Percentiles rank a stretch among this genome's conserved stretches.
These are phyloP conservation scores for Drosophila macrospina DNA, from an alignment of 2,888 invertebrate genomes.

Conservation along the genomic window DNA sequence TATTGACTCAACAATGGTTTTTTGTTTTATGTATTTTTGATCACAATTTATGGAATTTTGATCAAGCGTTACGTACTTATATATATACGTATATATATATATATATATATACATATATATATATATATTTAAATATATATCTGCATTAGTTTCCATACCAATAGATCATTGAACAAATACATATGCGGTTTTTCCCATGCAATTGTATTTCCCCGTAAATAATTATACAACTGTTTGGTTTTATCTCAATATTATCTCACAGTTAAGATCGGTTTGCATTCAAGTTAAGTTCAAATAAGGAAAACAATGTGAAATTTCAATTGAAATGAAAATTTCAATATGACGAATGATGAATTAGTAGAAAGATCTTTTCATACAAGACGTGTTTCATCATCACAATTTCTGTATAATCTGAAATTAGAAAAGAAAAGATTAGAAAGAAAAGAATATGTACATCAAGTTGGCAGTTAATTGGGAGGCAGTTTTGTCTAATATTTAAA, in stretches of 20 bases:
- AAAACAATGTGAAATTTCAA: neutral
- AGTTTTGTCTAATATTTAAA: too few species aligned
- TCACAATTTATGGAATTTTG: slow-evolving; percentile 50
- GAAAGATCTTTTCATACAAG: neutral
- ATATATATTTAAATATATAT: slow-evolving; percentile 1
- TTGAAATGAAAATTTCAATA: neutral
- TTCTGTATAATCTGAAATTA: neutral
- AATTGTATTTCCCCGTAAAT: slow-evolving; percentile 1
- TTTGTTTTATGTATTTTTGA: slow-evolving; percentile 61
- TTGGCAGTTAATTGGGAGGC: too few species aligned
- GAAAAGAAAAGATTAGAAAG: neutral
- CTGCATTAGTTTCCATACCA: slow-evolving; percentile 2
- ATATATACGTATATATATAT: neutral
- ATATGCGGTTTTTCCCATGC: slow-evolving; percentile 22
- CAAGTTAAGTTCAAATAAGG: neutral
- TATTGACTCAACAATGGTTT: slow-evolving; percentile 63
- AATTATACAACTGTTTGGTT: slow-evolving; percentile 10
- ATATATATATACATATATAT: neutral
- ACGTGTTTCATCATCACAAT: neutral
- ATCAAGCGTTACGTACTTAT: slow-evolving; percentile 31
- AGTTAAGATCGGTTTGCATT: neutral
- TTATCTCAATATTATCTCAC: neutral
- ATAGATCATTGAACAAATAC: slow-evolving; percentile 2
- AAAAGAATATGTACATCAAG: too few species aligned
- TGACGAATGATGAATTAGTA: neutral